Evolutionary conservation across 2,888 invertebrate genomes (phyloP).

Genomic region (Chrysomela aeneicollis): DNA sequence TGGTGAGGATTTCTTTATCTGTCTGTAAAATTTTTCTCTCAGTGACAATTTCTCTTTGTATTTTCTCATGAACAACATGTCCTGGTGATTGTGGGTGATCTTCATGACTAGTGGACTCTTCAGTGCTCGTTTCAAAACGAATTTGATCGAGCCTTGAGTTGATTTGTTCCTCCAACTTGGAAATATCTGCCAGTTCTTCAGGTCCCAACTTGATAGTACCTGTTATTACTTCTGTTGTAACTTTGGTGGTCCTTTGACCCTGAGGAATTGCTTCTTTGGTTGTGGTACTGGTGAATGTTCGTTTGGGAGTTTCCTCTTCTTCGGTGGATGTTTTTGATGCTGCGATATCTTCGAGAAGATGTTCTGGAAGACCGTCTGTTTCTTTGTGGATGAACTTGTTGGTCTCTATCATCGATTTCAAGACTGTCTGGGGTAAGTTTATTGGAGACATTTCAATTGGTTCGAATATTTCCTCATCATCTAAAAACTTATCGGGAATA

Average conservation of each 20-base stretch:
- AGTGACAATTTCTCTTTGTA: background rate
- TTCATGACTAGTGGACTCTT: background rate
- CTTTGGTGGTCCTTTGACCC: conserved; percentile 38
- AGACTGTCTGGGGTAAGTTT: background rate
- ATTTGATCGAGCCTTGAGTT: conserved; percentile 30
- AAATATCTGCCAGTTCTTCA: conserved; percentile 30
- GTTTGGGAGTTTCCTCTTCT: conserved; percentile 26
- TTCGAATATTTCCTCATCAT: conserved; percentile 21
- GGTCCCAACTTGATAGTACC: conserved; percentile 32
- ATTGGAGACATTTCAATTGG: conserved; percentile 15
- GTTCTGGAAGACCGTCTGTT: conserved; percentile 11
- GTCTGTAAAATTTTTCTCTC: background rate
- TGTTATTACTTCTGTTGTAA: conserved; percentile 41
- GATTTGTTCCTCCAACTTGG: conserved; percentile 37
- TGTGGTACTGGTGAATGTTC: conserved; percentile 37
- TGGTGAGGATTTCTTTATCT: background rate
- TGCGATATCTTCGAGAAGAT: background rate
- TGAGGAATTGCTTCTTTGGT: conserved; percentile 36
- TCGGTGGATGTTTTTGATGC: conserved; percentile 2
- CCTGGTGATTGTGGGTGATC: background rate
- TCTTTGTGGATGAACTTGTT: conserved; percentile 13
- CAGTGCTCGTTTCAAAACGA: conserved; percentile 14
- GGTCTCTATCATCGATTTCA: background rate
- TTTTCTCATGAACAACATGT: conserved; percentile 2
- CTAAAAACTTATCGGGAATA: background rate